A percentile compares a stretch with the other conserved stretches of the same genome.
phyloP scores from a whole-genome alignment of 2,113 vertebrate genomes.

The Dascyllus trimaculatus region DNA sequence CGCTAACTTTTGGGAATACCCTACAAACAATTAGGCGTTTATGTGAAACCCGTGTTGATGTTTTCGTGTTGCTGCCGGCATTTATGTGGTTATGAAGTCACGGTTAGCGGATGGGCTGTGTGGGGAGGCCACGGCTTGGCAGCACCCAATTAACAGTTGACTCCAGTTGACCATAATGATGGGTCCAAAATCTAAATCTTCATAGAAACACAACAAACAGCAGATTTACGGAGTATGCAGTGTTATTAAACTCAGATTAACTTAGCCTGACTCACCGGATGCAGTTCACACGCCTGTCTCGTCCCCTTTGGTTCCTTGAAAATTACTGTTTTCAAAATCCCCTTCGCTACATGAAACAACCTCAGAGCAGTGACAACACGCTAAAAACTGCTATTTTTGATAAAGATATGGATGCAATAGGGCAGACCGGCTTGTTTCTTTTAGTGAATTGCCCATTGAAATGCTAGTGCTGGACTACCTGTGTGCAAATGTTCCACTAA shows the following conservation, averaged over 20 bases:
- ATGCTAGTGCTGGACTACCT: no score
- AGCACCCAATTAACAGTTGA: conserved; percentile 39
- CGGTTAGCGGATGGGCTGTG: conserved; percentile 51
- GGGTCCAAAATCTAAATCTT: conserved; percentile 34
- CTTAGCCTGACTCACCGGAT: no score
- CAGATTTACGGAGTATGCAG: background rate
- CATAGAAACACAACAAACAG: conserved; percentile 71
- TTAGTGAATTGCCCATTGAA: no score
- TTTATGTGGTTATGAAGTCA: conserved; percentile 73
- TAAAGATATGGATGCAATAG: no score
- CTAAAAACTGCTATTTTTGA: no score
- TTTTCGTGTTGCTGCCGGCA: conserved; percentile 39
- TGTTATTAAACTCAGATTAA: background rate
- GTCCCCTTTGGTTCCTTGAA: no score
- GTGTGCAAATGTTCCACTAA: no score
- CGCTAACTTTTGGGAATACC: conserved; percentile 40
- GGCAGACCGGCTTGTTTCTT: no score
- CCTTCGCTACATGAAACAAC: no score
- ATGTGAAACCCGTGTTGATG: conserved; percentile 53
- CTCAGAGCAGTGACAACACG: no score
- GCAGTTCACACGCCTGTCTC: no score
- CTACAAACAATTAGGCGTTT: conserved; percentile 56
- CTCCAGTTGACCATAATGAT: conserved; percentile 62
- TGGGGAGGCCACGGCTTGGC: conserved; percentile 58
- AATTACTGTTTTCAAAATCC: no score